A percentile compares a stretch with the other conserved stretches of the same genome.
Conservation (phyloP, 2,888 invertebrate species). For the Drosophila flavopinicola region DNA sequence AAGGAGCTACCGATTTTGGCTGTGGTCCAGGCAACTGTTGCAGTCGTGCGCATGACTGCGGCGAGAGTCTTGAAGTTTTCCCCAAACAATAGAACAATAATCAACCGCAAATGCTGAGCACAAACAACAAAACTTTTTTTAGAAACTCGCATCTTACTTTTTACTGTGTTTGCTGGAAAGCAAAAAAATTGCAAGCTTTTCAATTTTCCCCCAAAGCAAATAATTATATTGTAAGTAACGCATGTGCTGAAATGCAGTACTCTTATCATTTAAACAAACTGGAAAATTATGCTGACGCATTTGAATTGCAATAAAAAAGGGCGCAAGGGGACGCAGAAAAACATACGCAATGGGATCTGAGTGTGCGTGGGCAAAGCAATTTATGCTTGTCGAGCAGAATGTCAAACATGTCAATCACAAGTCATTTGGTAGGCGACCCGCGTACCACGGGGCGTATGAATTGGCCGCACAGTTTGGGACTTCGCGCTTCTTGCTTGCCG, state of each 20-base stretch:
- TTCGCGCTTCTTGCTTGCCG: conserved; percentile 12
- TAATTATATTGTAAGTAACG: conserved; percentile 27
- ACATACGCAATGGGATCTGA: neutral
- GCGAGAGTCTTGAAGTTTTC: conserved; percentile 29
- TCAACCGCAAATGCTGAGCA: conserved; percentile 28
- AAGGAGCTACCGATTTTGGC: conserved; percentile 15
- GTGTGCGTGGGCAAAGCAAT: conserved; percentile 46
- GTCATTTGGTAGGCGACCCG: conserved; percentile 63
- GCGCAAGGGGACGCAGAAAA: conserved; percentile 7
- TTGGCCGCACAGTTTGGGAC: conserved; percentile 37
- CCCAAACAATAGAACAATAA: conserved; percentile 44
- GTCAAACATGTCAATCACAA: conserved; percentile 80
- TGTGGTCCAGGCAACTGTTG: conserved; percentile 41
- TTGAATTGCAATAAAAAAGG: conserved; percentile 67
- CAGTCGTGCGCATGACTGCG: conserved; percentile 64
- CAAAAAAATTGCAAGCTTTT: conserved; percentile 55
- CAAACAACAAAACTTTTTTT: conserved; percentile 16
- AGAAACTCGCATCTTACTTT: conserved; percentile 11
- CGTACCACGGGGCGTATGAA: conserved; percentile 56
- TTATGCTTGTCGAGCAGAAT: conserved; percentile 75
- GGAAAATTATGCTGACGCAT: conserved; percentile 72
- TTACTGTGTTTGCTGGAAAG: neutral
- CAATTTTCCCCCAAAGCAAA: conserved; percentile 42
- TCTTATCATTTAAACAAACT: conserved; percentile 55
- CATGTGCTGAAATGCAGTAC: conserved; percentile 23